Evolutionary conservation across 2,113 vertebrate species (phyloP).

Genomic region (Platysteira castanea): DNA sequence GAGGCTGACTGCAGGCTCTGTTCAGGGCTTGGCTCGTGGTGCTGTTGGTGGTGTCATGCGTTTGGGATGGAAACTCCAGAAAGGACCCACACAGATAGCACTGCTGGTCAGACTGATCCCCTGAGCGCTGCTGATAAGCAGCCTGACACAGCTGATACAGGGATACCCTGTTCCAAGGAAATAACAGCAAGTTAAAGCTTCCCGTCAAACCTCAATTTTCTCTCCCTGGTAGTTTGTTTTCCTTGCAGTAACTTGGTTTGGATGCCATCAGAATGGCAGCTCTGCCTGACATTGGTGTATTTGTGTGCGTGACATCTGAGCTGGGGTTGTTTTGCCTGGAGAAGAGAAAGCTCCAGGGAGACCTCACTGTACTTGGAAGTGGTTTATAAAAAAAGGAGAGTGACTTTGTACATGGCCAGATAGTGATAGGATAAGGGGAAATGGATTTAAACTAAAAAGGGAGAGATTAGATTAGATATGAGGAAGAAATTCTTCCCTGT

Average conservation of each 20-base stretch:
- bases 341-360: background rate
- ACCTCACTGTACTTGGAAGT: background rate
- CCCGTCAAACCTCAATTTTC: background rate
- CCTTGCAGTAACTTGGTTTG: background rate
- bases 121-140: background rate
- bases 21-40: background rate
- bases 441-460: background rate
- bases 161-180: background rate
- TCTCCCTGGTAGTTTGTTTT: background rate
- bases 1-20: background rate
- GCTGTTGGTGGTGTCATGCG: background rate
- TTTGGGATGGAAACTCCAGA: background rate
- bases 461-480: background rate
- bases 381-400: background rate
- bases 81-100: background rate
- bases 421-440: background rate
- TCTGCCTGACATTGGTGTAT: background rate
- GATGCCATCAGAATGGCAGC: background rate
- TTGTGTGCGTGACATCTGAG: background rate
- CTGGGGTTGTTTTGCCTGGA: background rate
- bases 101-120: background rate
- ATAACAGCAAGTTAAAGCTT: background rate
- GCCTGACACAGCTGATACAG: fast-evolving
- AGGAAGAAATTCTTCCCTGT: background rate
- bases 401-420: background rate